Conservation (phyloP, 2,888 invertebrate species). For the Andricus quercusramuli region DNA sequence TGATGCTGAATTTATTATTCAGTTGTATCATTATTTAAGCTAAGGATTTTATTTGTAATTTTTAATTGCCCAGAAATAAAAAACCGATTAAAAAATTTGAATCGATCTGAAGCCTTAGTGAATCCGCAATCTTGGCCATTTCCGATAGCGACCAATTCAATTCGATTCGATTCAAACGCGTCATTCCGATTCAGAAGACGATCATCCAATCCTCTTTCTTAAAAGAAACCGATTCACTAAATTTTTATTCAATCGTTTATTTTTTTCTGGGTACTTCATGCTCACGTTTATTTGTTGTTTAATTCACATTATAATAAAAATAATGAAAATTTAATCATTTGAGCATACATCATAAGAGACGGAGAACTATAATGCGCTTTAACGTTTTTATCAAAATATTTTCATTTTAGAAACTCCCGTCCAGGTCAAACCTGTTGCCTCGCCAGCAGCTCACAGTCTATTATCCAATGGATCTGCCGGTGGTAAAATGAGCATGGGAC, state of each 20-base stretch:
- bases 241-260: too few relatives aligned
- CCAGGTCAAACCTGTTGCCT: constrained; percentile 84
- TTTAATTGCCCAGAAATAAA: background rate
- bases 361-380: constrained; percentile 1
- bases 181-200: too few relatives aligned
- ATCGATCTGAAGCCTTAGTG: too few relatives aligned
- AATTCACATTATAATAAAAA: too few relatives aligned
- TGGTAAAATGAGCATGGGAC: constrained; percentile 85
- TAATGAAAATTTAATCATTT: too few relatives aligned
- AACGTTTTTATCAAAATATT: constrained; percentile 30
- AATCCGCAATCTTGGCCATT: too few relatives aligned
- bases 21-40: background rate
- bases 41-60: background rate
- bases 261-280: background rate
- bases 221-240: too few relatives aligned
- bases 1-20: background rate
- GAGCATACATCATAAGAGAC: background rate
- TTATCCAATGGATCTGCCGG: constrained; percentile 83
- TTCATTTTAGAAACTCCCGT: constrained; percentile 72
- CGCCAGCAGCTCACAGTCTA: constrained; percentile 89
- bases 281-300: too few relatives aligned
- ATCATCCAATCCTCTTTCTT: too few relatives aligned
- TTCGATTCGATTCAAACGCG: too few relatives aligned
- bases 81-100: too few relatives aligned
- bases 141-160: too few relatives aligned